Conservation (phyloP, 2,888 invertebrate genomes). For the Drosophila formosana region DNA sequence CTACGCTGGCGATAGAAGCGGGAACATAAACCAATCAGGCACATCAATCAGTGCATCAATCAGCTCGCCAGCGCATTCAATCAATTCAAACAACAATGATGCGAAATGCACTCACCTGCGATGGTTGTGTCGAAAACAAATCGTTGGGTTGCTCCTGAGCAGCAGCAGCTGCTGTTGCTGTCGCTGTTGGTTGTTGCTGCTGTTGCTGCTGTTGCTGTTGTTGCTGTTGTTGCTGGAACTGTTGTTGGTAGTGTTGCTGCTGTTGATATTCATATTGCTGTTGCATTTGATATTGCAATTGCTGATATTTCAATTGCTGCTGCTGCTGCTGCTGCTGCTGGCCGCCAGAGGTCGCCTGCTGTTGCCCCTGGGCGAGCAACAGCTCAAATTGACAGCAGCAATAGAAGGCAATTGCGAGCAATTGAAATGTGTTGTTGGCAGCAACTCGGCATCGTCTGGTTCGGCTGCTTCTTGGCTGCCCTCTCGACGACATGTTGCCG, state of each 20-base stretch:
- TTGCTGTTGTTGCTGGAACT: slow-evolving; percentile 69
- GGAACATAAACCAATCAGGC: background rate
- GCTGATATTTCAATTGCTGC: slow-evolving; percentile 73
- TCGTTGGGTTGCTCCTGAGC: slow-evolving; percentile 59
- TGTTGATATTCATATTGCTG: slow-evolving; percentile 79
- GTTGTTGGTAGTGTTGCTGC: slow-evolving; percentile 74
- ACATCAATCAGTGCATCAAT: slow-evolving; percentile 6
- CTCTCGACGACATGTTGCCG: slow-evolving; percentile 59
- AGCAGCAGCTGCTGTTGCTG: slow-evolving; percentile 31
- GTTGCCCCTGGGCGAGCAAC: slow-evolving; percentile 54
- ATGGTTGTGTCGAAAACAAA: slow-evolving; percentile 66
- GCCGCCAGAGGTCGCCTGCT: slow-evolving; percentile 28
- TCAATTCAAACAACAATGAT: slow-evolving; percentile 12
- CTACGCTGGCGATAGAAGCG: background rate
- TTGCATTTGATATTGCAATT: slow-evolving; percentile 76
- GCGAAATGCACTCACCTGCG: slow-evolving; percentile 57
- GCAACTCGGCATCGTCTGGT: slow-evolving; percentile 52
- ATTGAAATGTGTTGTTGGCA: slow-evolving; percentile 57
- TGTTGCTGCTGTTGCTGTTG: slow-evolving; percentile 51
- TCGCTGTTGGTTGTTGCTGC: slow-evolving; percentile 36
- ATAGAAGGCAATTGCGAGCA: slow-evolving; percentile 64
- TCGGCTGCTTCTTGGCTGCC: slow-evolving; percentile 37
- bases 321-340: slow-evolving; percentile 69
- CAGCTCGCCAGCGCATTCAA: slow-evolving; percentile 12
- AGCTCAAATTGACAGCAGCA: slow-evolving; percentile 63